phyloP scores from a whole-genome alignment of 2,113 vertebrate genomes.

The Eurypyga helias region DNA sequence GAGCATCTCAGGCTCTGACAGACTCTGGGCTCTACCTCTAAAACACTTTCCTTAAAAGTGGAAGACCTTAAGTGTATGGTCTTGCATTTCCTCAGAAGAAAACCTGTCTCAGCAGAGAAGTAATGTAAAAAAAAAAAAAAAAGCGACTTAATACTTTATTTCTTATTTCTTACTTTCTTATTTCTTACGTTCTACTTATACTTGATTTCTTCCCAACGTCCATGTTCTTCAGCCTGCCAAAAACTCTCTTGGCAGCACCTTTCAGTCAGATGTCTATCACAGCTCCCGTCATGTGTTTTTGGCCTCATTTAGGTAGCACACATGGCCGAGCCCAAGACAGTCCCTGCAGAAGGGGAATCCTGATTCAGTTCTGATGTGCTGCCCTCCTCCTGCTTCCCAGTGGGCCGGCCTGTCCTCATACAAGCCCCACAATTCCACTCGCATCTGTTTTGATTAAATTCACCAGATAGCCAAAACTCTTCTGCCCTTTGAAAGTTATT shows the following conservation, averaged over 20 bases:
- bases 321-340: rapidly evolving
- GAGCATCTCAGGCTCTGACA: neutral
- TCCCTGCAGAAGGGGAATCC: neutral
- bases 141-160: neutral
- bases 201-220: neutral
- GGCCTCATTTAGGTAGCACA: neutral
- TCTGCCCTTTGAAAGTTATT: neutral
- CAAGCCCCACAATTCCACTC: neutral
- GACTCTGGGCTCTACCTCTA: neutral
- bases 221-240: neutral
- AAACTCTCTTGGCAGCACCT: neutral
- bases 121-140: neutral
- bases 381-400: neutral
- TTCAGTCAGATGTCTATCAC: neutral
- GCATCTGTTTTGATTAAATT: neutral
- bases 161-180: neutral
- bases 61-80: neutral
- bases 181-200: neutral
- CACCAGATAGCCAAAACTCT: neutral
- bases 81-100: neutral
- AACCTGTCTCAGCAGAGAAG: neutral
- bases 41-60: neutral
- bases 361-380: neutral
- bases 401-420: neutral
- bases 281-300: neutral